Evolutionary conservation across 2,888 invertebrate genomes (phyloP).

Genomic region (Metacarcinus magister): DNA sequence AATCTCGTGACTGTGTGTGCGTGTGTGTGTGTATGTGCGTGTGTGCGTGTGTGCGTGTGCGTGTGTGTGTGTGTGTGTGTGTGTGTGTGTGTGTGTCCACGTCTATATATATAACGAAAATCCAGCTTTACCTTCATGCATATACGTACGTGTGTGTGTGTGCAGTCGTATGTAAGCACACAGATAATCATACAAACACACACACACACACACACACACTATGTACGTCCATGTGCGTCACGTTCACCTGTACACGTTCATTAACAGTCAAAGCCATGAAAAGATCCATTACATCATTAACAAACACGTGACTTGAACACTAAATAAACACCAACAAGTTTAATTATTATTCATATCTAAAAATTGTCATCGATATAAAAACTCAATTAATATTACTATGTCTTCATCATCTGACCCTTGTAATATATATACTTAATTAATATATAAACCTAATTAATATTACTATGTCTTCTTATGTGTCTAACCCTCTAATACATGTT

Average conservation of each 20-base stretch:
- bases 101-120: neutral
- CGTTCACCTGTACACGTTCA: neutral
- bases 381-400: too few relatives aligned
- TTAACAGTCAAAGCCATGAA: neutral
- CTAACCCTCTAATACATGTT: too few relatives aligned
- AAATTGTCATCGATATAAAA: too few relatives aligned
- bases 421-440: too few relatives aligned
- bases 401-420: too few relatives aligned
- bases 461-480: too few relatives aligned
- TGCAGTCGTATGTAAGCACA: neutral
- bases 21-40: slow-evolving; percentile 4
- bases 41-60: neutral
- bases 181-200: neutral
- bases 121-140: neutral
- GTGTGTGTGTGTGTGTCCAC: neutral
- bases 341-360: neutral
- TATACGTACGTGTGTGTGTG: neutral
- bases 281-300: slow-evolving; percentile 1
- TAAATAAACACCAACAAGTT: neutral
- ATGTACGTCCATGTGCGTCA: neutral
- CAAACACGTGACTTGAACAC: neutral
- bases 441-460: too few relatives aligned
- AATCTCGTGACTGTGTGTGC: neutral
- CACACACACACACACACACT: neutral
- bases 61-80: slow-evolving; percentile 21